A percentile compares a stretch with the other conserved stretches of the same genome.
Conservation (phyloP, 2,888 invertebrate genomes). For the Tholera decimalis region DNA sequence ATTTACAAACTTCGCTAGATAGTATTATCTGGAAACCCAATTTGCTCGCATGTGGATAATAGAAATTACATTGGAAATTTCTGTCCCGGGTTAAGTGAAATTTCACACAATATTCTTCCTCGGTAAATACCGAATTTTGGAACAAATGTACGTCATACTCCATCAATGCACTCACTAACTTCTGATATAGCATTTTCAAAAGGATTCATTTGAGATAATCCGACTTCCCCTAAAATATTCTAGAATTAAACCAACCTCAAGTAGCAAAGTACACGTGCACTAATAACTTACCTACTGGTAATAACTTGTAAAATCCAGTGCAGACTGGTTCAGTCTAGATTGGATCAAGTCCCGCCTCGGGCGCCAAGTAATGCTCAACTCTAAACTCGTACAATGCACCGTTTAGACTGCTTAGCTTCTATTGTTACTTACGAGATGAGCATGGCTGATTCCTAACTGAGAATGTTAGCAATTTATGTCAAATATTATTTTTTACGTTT, state of each 20-base stretch:
- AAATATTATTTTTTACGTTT: neutral
- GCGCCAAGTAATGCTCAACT: constrained; percentile 54
- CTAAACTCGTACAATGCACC: constrained; percentile 53
- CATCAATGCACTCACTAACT: neutral
- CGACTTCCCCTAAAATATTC: constrained; percentile 4
- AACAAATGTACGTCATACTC: neutral
- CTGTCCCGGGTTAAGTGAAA: neutral
- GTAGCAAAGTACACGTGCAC: constrained; percentile 38
- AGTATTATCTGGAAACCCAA: constrained; percentile 7
- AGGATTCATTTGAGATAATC: neutral
- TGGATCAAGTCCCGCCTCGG: constrained; percentile 37
- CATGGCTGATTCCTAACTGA: constrained; percentile 24
- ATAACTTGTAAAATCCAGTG: constrained; percentile 60
- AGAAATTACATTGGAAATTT: neutral
- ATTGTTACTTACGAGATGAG: constrained; percentile 44
- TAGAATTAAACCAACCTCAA: constrained; percentile 23
- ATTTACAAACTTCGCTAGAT: constrained; percentile 32
- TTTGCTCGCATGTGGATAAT: constrained; percentile 3
- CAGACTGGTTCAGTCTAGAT: constrained; percentile 46
- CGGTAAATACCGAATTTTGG: neutral
- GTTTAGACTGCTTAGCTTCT: constrained; percentile 50
- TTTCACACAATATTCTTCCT: neutral
- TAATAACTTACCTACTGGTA: constrained; percentile 46
- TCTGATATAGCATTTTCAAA: neutral
- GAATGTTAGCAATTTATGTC: constrained; percentile 11